These are phyloP conservation scores for Netelia fuscicornis DNA, from an alignment of 2,888 invertebrate species.

Conservation along the genomic window DNA sequence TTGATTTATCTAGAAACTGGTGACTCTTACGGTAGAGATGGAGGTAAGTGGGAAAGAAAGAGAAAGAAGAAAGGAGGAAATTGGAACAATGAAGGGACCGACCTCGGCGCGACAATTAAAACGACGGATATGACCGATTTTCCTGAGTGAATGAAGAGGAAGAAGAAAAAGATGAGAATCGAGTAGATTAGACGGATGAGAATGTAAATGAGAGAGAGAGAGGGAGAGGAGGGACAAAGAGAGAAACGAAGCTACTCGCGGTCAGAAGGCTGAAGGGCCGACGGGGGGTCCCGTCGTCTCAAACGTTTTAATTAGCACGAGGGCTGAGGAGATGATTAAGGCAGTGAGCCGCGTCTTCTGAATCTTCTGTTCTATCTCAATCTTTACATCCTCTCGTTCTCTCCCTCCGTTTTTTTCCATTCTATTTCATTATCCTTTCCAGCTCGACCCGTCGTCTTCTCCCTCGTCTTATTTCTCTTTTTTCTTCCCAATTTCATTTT, in stretches of 20 bases:
- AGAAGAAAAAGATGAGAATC: conserved; percentile 45
- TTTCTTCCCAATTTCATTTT: background rate
- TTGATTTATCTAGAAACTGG: conserved; percentile 18
- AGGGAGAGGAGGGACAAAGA: conserved; percentile 16
- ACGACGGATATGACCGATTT: conserved; percentile 54
- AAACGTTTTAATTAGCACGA: conserved; percentile 76
- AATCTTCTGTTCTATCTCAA: conserved; percentile 35
- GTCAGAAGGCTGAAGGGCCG: conserved; percentile 37
- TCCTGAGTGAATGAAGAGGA: conserved; percentile 42
- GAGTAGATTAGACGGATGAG: conserved; percentile 17
- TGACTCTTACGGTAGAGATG: conserved; percentile 6
- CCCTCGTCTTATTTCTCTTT: conserved; percentile 56
- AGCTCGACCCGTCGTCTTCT: conserved; percentile 56
- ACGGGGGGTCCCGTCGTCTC: conserved; percentile 60
- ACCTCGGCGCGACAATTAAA: conserved; percentile 54
- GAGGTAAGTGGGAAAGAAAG: conserved; percentile 9
- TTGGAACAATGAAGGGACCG: conserved; percentile 59
- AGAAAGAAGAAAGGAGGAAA: conserved; percentile 48
- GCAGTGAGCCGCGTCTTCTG: conserved; percentile 44
- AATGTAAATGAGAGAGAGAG: background rate
- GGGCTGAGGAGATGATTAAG: conserved; percentile 70
- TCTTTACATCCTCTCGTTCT: conserved; percentile 23
- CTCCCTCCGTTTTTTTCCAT: conserved; percentile 25
- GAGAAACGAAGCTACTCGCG: conserved; percentile 5
- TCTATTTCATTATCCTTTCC: conserved; percentile 42